phyloP scores from a whole-genome alignment of 2,113 vertebrate species.

The Perognathus longimembris region DNA sequence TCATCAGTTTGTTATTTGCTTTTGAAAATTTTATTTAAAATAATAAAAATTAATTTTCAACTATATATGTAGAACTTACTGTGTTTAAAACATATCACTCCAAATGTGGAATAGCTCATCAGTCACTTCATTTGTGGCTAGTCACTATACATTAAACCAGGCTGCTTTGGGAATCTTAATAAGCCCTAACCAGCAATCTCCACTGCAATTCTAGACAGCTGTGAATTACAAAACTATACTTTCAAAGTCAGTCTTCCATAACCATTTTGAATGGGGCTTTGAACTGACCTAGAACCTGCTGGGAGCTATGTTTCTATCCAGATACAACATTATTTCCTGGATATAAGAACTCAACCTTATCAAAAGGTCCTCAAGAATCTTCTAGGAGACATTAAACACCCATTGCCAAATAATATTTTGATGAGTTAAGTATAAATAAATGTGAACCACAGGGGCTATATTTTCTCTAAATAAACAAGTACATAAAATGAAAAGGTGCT shows the following conservation, averaged over 20 bases:
- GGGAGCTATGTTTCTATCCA: conserved; percentile 56
- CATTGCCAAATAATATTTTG: conserved; percentile 53
- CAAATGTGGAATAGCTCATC: background rate
- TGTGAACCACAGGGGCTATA: conserved; percentile 52
- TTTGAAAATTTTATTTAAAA: conserved; percentile 30
- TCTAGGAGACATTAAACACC: conserved; percentile 25
- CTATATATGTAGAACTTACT: background rate
- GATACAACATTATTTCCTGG: conserved; percentile 21
- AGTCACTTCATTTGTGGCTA: background rate
- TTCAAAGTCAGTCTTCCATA: conserved; percentile 29
- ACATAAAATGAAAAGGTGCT: conserved; percentile 55
- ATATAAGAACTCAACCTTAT: conserved; percentile 65
- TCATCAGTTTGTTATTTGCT: conserved; percentile 1
- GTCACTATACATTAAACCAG: background rate
- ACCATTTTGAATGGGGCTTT: conserved; percentile 39
- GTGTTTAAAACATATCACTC: conserved; percentile 31
- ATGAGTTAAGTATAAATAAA: conserved; percentile 62
- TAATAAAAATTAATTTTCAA: background rate
- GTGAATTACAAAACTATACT: conserved; percentile 13
- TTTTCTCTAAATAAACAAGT: conserved; percentile 71
- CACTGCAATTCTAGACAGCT: background rate
- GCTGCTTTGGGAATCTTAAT: background rate
- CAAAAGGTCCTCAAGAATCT: conserved; percentile 56
- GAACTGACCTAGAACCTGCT: conserved; percentile 16
- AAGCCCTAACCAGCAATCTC: background rate